Percentiles rank a stretch among this genome's conserved stretches.
These are phyloP conservation scores for Panopea generosa DNA, from an alignment of 2,888 invertebrate species.

Conservation along the genomic window DNA sequence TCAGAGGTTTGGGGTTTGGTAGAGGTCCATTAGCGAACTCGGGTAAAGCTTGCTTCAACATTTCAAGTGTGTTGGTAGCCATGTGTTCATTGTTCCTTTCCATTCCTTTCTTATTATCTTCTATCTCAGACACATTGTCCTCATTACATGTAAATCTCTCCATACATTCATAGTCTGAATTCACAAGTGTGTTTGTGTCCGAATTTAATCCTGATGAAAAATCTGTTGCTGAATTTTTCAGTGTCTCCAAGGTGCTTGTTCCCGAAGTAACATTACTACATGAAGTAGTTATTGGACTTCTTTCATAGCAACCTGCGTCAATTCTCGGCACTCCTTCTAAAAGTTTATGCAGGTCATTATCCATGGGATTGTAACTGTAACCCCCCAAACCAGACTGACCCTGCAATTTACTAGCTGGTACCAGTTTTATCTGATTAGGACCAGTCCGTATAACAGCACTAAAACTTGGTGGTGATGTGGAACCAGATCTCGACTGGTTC, in stretches of 20 bases:
- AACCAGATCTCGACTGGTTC: conserved; percentile 68
- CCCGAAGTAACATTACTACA: conserved; percentile 51
- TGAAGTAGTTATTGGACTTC: conserved; percentile 68
- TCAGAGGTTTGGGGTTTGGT: conserved; percentile 61
- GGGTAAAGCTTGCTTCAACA: conserved; percentile 48
- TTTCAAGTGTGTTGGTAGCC: conserved; percentile 31
- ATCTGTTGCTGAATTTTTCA: conserved; percentile 48
- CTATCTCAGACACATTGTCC: conserved; percentile 11
- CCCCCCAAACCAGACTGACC: conserved; percentile 57
- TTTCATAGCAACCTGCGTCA: conserved; percentile 76
- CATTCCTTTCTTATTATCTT: conserved; percentile 7
- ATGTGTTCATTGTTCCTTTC: conserved; percentile 17
- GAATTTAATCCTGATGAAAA: conserved; percentile 45
- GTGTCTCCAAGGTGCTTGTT: conserved; percentile 56
- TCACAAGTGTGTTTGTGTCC: conserved; percentile 57
- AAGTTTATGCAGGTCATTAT: conserved; percentile 72
- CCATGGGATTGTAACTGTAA: conserved; percentile 56
- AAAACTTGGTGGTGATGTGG: conserved; percentile 76
- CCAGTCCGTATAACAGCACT: conserved; percentile 81
- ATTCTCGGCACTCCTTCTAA: conserved; percentile 78
- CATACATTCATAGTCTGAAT: conserved; percentile 51
- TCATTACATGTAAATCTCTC: conserved; percentile 19
- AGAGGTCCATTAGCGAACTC: conserved; percentile 53
- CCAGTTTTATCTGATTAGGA: conserved; percentile 80
- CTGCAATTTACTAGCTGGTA: conserved; percentile 72